Evolutionary conservation across 1,140 invertebrate species (phyloP).

Genomic region (Spodoptera frugiperda): DNA sequence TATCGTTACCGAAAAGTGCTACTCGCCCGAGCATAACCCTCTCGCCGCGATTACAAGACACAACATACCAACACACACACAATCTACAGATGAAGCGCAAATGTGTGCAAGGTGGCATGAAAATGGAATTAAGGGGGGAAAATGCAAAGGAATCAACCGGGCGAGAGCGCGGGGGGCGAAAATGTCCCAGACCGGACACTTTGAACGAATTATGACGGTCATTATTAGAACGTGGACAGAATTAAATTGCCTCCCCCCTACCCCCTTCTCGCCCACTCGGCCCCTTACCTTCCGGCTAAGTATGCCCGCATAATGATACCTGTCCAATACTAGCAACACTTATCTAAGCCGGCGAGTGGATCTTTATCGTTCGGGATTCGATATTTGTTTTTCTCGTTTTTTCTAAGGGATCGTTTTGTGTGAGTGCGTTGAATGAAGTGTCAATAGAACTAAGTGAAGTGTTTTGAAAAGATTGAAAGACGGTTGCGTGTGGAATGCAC

Average conservation of each 20-base stretch:
- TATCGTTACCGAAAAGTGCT: conserved; percentile 1
- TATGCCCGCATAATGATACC: conserved; percentile 83
- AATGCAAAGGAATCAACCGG: conserved; percentile 83
- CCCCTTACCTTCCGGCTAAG: conserved; percentile 72
- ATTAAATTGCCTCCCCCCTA: conserved; percentile 85
- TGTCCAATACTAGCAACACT: conserved; percentile 75
- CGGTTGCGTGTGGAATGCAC: conserved; percentile 3
- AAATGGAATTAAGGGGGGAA: conserved; percentile 80
- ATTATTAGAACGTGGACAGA: conserved; percentile 87
- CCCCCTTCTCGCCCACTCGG: conserved; percentile 45
- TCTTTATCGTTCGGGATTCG: conserved; percentile 55
- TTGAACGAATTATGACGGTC: conserved; percentile 87
- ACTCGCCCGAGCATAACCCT: conserved; percentile 28
- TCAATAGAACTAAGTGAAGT: conserved; percentile 38
- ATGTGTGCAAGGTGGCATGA: conserved; percentile 82
- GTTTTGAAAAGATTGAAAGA: conserved; percentile 35
- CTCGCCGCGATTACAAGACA: conserved; percentile 28
- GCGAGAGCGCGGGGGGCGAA: conserved; percentile 66
- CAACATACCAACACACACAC: conserved; percentile 51
- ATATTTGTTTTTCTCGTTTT: conserved; percentile 56
- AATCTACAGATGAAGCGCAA: conserved; percentile 62
- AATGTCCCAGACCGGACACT: conserved; percentile 86
- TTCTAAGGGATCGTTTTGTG: conserved; percentile 38
- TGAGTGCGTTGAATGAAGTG: conserved; percentile 38
- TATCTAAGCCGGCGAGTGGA: conserved; percentile 60